Evolutionary conservation across 2,888 invertebrate genomes (phyloP).

Genomic region (Malthinus flaveolus): DNA sequence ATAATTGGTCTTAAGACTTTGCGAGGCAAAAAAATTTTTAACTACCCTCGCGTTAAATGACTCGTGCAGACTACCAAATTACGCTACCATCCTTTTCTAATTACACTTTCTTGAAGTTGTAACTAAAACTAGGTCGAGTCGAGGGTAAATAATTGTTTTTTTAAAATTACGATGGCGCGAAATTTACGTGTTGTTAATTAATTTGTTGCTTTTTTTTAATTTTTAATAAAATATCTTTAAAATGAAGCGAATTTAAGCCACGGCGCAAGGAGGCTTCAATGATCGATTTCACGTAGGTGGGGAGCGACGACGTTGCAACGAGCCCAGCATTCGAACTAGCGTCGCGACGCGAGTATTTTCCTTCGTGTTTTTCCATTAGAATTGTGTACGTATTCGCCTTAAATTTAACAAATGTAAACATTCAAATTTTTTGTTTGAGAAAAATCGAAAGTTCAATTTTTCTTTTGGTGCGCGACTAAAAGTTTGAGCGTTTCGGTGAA

Average conservation of each 20-base stretch:
- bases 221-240: conserved; percentile 15
- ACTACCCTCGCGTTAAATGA: no score
- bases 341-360: conserved; percentile 49
- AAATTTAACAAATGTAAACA: conserved; percentile 27
- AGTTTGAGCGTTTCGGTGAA: conserved; percentile 16
- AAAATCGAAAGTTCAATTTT: neutral
- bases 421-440: neutral
- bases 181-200: conserved; percentile 7
- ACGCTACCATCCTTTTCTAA: no score
- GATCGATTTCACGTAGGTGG: conserved; percentile 46
- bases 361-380: conserved; percentile 44
- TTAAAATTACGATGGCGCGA: neutral
- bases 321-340: conserved; percentile 54
- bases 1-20: conserved; percentile 1
- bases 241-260: conserved; percentile 25
- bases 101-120: no score
- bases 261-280: conserved; percentile 49
- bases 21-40: neutral
- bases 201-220: conserved; percentile 16
- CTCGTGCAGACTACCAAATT: no score
- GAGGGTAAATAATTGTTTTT: neutral
- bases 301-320: conserved; percentile 47
- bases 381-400: conserved; percentile 39
- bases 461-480: neutral
- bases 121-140: no score